Percentiles rank a stretch among this genome's conserved stretches.
phyloP scores from a whole-genome alignment of 2,797 vertebrate genomes.

The Oophaga sylvatica region DNA sequence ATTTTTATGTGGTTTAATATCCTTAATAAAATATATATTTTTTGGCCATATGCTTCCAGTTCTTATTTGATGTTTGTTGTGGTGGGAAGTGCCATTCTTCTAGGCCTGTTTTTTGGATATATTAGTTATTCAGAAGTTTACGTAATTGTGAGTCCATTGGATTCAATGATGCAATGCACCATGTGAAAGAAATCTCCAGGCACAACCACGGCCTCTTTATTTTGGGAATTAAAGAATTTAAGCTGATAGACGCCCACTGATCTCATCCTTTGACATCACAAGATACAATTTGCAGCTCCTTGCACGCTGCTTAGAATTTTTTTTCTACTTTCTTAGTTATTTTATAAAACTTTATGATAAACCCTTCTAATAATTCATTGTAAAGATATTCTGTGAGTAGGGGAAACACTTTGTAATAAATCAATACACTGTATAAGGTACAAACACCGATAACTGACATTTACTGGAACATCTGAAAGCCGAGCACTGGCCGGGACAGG shows the following conservation, averaged over 20 bases:
- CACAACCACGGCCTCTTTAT: not conserved
- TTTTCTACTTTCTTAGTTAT: not conserved
- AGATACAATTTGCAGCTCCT: not conserved
- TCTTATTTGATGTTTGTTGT: no score
- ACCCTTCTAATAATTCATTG: not conserved
- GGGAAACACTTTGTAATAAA: no score
- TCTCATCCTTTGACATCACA: not conserved
- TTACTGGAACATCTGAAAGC: not conserved
- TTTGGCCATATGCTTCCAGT: no score
- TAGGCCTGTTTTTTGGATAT: no score
- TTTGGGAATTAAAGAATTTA: no score
- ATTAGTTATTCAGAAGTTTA: no score
- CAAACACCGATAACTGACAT: not conserved
- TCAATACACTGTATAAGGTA: not conserved
- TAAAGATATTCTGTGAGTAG: not conserved
- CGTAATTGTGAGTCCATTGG: no score
- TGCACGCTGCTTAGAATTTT: not conserved
- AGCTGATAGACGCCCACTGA: not conserved
- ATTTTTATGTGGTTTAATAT: no score
- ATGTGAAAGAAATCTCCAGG: not conserved
- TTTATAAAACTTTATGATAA: not conserved
- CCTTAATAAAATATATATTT: no score
- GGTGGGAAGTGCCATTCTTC: no score
- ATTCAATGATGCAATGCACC: not conserved
- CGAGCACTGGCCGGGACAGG: not conserved